phyloP scores from a whole-genome alignment of 2,113 vertebrate species.

The Hyaena hyaena region DNA sequence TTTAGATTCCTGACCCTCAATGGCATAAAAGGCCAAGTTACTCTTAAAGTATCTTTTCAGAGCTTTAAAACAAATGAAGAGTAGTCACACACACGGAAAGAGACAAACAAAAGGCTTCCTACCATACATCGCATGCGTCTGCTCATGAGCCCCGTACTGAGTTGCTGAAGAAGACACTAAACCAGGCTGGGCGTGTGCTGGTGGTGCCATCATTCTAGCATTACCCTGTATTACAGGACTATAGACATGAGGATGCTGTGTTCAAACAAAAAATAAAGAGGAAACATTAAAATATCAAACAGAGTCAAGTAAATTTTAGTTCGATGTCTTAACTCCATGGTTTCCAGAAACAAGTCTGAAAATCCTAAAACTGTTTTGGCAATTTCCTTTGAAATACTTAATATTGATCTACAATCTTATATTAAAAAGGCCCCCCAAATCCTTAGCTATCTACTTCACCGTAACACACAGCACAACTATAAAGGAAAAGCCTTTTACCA shows the following conservation, averaged over 20 bases:
- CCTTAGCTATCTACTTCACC: not conserved
- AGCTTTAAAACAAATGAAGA: conserved; percentile 71
- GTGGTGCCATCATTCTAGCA: conserved; percentile 96
- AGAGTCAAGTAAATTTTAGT: not conserved
- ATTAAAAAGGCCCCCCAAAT: not conserved
- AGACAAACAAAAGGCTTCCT: conserved; percentile 87
- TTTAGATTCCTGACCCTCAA: conserved; percentile 29
- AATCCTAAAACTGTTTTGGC: not conserved
- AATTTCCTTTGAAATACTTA: conserved; percentile 35
- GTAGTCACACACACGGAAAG: conserved; percentile 74
- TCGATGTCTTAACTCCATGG: not conserved
- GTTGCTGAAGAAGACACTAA: conserved; percentile 95
- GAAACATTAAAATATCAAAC: conserved; percentile 43
- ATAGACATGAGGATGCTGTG: conserved; percentile 97
- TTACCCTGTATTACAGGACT: conserved; percentile 96
- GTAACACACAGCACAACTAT: not conserved
- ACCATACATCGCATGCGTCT: conserved; percentile 99
- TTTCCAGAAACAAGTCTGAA: conserved; percentile 12
- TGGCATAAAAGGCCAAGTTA: not conserved
- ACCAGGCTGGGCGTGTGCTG: conserved; percentile 93
- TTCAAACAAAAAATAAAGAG: conserved; percentile 65
- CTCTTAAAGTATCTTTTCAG: conserved; percentile 46
- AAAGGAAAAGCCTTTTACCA: not conserved
- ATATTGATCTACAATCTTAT: not conserved
- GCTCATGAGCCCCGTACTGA: conserved; percentile 95